Evolutionary conservation across 2,797 vertebrate species (phyloP).

Genomic region (Gymnoscopelus microlampas): DNA sequence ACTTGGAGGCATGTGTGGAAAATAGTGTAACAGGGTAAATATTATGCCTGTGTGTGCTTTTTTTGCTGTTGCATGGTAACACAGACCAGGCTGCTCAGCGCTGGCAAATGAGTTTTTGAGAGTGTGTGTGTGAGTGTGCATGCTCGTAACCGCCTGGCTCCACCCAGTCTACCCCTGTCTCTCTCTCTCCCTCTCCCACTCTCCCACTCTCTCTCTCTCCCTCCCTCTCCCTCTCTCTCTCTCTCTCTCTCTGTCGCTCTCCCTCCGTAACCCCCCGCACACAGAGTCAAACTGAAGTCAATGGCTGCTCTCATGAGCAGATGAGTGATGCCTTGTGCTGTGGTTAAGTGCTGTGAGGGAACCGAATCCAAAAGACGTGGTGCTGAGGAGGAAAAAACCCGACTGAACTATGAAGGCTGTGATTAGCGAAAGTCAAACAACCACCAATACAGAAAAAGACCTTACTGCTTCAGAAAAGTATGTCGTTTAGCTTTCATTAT

Average conservation of each 20-base stretch:
- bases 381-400: no score
- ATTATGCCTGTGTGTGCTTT: conserved; percentile 82
- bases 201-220: background rate
- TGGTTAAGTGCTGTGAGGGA: conserved; percentile 38
- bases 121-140: conserved; percentile 10
- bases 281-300: conserved; percentile 71
- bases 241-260: conserved; percentile 2
- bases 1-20: conserved; percentile 77
- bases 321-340: conserved; percentile 76
- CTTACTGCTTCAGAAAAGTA: no score
- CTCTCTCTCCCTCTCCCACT: conserved; percentile 25
- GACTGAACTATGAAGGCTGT: no score
- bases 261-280: background rate
- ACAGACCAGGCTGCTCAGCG: conserved; percentile 60
- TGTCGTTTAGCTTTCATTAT: no score
- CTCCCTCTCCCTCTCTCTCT: background rate
- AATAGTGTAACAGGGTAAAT: conserved; percentile 83
- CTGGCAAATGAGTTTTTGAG: conserved; percentile 65
- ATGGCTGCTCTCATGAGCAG: conserved; percentile 76
- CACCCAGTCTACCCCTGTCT: conserved; percentile 66
- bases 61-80: conserved; percentile 82
- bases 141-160: conserved; percentile 46
- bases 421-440: no score
- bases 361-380: background rate
- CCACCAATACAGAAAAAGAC: no score